Base-by-base conservation (phyloP, 2,888 invertebrate species). In the Thera britannica region DNA sequence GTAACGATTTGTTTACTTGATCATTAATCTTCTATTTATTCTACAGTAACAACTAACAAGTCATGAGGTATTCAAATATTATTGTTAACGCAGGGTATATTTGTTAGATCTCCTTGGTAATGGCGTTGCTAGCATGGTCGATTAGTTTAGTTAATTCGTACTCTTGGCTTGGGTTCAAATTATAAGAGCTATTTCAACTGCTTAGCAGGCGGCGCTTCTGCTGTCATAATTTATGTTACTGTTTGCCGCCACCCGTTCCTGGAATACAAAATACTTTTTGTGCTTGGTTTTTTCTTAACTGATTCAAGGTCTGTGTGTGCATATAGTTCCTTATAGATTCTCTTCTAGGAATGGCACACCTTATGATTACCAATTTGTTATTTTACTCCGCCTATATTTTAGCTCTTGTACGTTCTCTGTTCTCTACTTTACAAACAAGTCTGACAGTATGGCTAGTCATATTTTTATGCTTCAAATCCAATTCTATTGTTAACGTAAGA, bases 91-190 rank as follows among this genome's bases (percentile, higher is more conserved):
- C 61, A 60, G 57, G 62, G 70, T 61, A 60, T 63, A 64, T 73
- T 68, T 68, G 65, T 73, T 59, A 58, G 58, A 60, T 70, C 57
- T 67, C 36, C 23, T 58, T 68, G 35, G 11, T 60, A 64, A 66
- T 68, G 65, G 65, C 66, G 61, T 66, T 59, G 71, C 60, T 66
- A 57, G 72, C 60, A 65, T 49, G 64, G 61, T 58, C 62, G 51
- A 68, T 72, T 69, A 67, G 68, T 66, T 68, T 64, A 44, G 67
- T 65, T 67, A 68, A 73, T 64, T 63, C 60, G 62, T 74, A 72
- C 73, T 75, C 70, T 79, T 81, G 83, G 79, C 83, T 72, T 62
- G 64, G 54, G 68, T 77, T 81, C 82, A 82, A 79, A 74, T 72
- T 72, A 69, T 76, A 68, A 71, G 70, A 74, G 74, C 73, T 76